A percentile compares a stretch with the other conserved stretches of the same genome.
Evolutionary conservation across 2,113 vertebrate genomes (phyloP).

Genomic region (Speoplatyrhinus poulsoni): DNA sequence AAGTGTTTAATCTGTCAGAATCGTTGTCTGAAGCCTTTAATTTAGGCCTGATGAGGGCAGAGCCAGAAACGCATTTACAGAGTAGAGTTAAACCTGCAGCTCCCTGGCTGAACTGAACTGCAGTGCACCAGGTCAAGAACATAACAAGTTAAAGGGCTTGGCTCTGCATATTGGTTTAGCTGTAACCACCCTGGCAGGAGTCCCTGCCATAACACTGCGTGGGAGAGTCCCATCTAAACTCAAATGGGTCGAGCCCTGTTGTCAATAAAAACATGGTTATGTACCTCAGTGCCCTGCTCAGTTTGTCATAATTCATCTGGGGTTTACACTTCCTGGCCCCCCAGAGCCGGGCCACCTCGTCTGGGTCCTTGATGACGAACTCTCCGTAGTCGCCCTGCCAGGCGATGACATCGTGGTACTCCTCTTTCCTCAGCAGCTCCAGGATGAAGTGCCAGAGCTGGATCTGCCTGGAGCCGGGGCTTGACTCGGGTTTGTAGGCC

Average conservation of each 20-base stretch:
- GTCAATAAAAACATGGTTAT: neutral
- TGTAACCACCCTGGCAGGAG: constrained; percentile 14
- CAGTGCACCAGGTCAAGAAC: neutral
- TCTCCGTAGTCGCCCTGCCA: constrained; percentile 93
- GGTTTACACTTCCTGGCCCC: constrained; percentile 90
- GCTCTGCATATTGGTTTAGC: neutral
- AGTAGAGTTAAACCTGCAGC: no score
- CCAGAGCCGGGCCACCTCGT: constrained; percentile 89
- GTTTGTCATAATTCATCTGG: constrained; percentile 93
- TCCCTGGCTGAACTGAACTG: no score
- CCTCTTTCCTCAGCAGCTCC: constrained; percentile 87
- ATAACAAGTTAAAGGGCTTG: constrained; percentile 26
- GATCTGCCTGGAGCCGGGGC: constrained; percentile 88
- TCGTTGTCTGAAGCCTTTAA: neutral
- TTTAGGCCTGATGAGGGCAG: no score
- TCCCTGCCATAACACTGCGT: constrained; percentile 11
- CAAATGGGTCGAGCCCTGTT: neutral
- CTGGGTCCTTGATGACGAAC: constrained; percentile 90
- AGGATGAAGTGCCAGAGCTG: constrained; percentile 93
- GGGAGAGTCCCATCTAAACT: constrained; percentile 8
- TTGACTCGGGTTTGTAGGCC: constrained; percentile 90
- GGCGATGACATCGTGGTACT: constrained; percentile 90
- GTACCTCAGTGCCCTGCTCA: constrained; percentile 84
- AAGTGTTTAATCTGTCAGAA: constrained; percentile 6
- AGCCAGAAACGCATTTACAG: no score